These are phyloP conservation scores for Pheosia gnoma DNA, from an alignment of 2,888 invertebrate species.

Conservation along the genomic window DNA sequence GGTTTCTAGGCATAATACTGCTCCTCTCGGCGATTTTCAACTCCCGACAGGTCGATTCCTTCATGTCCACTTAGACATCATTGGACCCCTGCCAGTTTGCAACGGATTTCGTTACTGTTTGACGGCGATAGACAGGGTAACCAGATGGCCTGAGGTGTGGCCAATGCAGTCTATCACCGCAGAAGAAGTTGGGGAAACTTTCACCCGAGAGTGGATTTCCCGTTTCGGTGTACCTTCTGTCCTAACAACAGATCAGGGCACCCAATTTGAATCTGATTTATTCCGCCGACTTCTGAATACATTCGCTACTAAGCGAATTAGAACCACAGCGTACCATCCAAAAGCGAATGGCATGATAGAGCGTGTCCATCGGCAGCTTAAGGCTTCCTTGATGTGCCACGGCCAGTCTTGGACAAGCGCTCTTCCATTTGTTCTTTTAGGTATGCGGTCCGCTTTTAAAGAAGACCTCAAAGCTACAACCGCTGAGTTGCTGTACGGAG, in stretches of 20 bases:
- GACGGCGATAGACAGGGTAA: slow-evolving; percentile 44
- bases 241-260: slow-evolving; percentile 29
- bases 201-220: slow-evolving; percentile 27
- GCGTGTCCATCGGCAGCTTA: slow-evolving; percentile 42
- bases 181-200: slow-evolving; percentile 20
- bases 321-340: slow-evolving; percentile 30
- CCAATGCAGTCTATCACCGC: slow-evolving; percentile 27
- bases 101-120: slow-evolving; percentile 25
- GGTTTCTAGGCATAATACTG: neutral
- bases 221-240: slow-evolving; percentile 26
- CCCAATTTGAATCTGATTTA: slow-evolving; percentile 32
- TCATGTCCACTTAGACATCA: slow-evolving; percentile 56
- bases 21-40: neutral
- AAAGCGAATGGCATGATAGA: slow-evolving; percentile 39
- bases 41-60: slow-evolving; percentile 15
- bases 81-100: slow-evolving; percentile 36
- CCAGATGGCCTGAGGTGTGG: slow-evolving; percentile 33
- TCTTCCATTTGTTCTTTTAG: slow-evolving; percentile 23
- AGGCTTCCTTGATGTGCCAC: slow-evolving; percentile 6
- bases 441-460: slow-evolving; percentile 31
- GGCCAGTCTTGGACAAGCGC: neutral
- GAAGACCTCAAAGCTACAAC: slow-evolving; percentile 36
- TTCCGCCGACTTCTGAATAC: slow-evolving; percentile 14
- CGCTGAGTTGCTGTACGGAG: slow-evolving; percentile 41
- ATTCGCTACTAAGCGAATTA: slow-evolving; percentile 8